These are phyloP conservation scores for Girardinichthys multiradiatus DNA, from an alignment of 2,113 vertebrate species.

Conservation along the genomic window DNA sequence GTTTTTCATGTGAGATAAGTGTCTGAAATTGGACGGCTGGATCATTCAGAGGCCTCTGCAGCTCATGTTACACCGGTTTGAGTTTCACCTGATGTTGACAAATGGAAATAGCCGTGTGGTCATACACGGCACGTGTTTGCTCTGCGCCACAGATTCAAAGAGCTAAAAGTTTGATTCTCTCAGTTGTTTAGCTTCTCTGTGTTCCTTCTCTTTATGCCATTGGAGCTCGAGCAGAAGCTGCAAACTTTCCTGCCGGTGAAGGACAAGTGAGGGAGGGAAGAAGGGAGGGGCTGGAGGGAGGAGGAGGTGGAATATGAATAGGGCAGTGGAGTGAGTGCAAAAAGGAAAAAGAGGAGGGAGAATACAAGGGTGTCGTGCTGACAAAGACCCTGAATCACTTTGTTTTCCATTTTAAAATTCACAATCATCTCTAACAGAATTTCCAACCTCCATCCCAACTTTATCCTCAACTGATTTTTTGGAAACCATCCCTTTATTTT, in stretches of 20 bases:
- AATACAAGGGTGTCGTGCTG: conserved; percentile 61
- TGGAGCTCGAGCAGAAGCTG: conserved; percentile 53
- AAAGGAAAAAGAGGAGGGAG: conserved; percentile 60
- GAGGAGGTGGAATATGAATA: conserved; percentile 69
- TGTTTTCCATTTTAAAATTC: conserved; percentile 45
- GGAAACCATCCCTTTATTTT: conserved; percentile 21
- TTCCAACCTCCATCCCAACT: conserved; percentile 54
- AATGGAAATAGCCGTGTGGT: conserved; percentile 67
- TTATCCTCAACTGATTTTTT: conserved; percentile 20
- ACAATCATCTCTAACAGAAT: conserved; percentile 47
- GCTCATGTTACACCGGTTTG: conserved; percentile 69
- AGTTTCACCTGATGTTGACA: conserved; percentile 58
- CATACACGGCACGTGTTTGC: conserved; percentile 25
- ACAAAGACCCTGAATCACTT: conserved; percentile 67
- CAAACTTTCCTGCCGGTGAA: conserved; percentile 68
- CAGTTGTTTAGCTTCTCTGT: conserved; percentile 20
- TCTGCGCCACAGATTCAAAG: conserved; percentile 7
- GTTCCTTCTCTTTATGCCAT: conserved; percentile 22
- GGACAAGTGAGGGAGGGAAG: conserved; percentile 54
- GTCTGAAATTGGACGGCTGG: conserved; percentile 53
- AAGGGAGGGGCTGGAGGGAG: conserved; percentile 1
- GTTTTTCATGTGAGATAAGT: conserved; percentile 48
- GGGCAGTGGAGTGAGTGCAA: conserved; percentile 64
- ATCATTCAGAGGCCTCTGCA: conserved; percentile 50
- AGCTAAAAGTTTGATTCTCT: conserved; percentile 21